These are phyloP conservation scores for Blastobasis adustella DNA, from an alignment of 2,888 invertebrate genomes.

Conservation along the genomic window DNA sequence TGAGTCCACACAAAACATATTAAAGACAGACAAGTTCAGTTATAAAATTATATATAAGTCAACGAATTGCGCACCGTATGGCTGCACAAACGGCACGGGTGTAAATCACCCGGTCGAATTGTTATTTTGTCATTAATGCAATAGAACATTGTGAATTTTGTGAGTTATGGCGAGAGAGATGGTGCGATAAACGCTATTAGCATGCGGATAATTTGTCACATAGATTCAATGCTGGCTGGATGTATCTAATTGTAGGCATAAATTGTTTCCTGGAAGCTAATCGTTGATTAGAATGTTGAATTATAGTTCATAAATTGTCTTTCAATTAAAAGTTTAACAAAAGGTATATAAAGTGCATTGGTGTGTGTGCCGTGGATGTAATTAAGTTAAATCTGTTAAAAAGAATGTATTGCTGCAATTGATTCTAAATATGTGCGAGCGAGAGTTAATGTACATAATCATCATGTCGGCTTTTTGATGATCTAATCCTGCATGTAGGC, in stretches of 20 bases:
- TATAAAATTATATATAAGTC: no score
- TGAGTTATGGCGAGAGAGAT: slow-evolving; percentile 27
- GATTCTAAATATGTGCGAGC: not conserved
- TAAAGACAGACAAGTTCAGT: no score
- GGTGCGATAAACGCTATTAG: slow-evolving; percentile 20
- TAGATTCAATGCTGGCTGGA: slow-evolving; percentile 1
- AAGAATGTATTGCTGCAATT: not conserved
- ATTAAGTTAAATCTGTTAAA: not conserved
- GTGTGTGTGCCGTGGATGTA: not conserved
- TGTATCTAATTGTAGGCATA: not conserved
- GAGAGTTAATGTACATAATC: not conserved
- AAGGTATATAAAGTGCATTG: no score
- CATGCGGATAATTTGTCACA: slow-evolving; percentile 16
- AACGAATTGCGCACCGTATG: no score
- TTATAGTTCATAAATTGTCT: no score
- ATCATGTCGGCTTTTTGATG: not conserved
- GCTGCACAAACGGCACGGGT: no score
- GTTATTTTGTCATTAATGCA: slow-evolving; percentile 43
- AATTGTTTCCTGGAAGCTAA: no score
- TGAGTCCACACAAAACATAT: no score
- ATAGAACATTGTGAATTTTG: slow-evolving; percentile 29
- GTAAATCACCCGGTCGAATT: slow-evolving; percentile 36
- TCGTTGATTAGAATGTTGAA: no score
- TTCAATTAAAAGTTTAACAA: no score
- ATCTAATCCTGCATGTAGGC: not conserved